Conservation (phyloP, 2,888 invertebrate species). For the Clivina fossor region DNA sequence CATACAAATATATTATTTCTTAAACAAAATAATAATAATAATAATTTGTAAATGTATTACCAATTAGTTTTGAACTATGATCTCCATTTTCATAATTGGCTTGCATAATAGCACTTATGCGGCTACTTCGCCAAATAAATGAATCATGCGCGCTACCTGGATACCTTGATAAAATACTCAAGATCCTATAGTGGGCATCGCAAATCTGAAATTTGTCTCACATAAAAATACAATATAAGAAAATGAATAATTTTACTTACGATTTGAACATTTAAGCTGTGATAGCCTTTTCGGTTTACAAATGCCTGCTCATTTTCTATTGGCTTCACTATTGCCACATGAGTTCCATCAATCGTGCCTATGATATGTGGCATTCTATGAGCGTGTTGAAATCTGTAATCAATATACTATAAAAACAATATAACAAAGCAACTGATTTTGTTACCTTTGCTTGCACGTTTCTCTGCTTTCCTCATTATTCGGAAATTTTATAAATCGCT, state of each 20-base stretch:
- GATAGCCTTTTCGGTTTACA: constrained; percentile 16
- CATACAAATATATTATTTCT: no score
- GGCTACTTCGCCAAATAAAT: constrained; percentile 13
- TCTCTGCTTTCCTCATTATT: constrained; percentile 11
- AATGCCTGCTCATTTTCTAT: constrained; percentile 12
- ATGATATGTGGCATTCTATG: constrained; percentile 12
- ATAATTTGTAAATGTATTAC: neutral
- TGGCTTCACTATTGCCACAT: constrained; percentile 20
- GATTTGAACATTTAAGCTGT: constrained; percentile 7
- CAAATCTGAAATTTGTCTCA: constrained; percentile 3
- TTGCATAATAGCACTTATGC: constrained; percentile 3
- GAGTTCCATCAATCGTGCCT: constrained; percentile 21
- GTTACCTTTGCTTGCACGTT: constrained; percentile 2
- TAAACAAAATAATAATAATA: no score
- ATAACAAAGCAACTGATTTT: neutral
- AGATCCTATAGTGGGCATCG: neutral
- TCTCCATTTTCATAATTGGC: constrained; percentile 17
- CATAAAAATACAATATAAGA: neutral
- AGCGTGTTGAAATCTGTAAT: constrained; percentile 1
- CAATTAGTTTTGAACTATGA: constrained; percentile 4
- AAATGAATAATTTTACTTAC: neutral
- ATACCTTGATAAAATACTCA: constrained; percentile 1
- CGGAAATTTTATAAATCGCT: neutral
- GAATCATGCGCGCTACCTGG: constrained; percentile 11
- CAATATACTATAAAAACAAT: constrained; percentile 2